phyloP scores from a whole-genome alignment of 2,113 vertebrate genomes.

The Upupa epops region DNA sequence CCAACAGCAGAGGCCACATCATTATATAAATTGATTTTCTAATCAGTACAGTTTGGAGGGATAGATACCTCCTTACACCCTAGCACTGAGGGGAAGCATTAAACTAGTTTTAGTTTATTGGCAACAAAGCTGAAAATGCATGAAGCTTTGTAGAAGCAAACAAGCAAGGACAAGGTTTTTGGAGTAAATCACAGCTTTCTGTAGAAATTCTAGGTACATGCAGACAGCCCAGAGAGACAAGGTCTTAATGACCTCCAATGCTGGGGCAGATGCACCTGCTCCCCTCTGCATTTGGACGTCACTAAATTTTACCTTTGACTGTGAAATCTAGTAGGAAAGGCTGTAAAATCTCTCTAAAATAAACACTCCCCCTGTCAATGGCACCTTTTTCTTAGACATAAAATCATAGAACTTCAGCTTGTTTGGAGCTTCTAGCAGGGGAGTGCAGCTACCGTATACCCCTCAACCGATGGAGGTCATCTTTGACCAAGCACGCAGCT shows the following conservation, averaged over 20 bases:
- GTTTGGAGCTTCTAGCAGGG: no score
- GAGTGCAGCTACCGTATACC: no score
- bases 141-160: background rate
- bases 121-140: background rate
- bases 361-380: background rate
- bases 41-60: background rate
- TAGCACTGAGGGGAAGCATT: background rate
- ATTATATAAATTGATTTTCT: constrained; percentile 47
- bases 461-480: background rate
- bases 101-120: background rate
- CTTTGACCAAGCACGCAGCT: constrained; percentile 95
- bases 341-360: background rate
- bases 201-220: background rate
- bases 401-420: no score
- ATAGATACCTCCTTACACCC: background rate
- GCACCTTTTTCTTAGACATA: background rate
- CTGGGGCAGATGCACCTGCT: background rate
- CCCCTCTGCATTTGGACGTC: accelerated
- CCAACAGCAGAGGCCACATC: background rate
- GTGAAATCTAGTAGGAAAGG: background rate
- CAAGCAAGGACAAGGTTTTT: background rate
- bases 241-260: accelerated
- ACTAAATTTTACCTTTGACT: background rate
- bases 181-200: background rate
- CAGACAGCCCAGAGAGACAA: background rate